These are phyloP conservation scores for Pseudoips prasinana DNA, from an alignment of 2,888 invertebrate genomes.

Conservation along the genomic window DNA sequence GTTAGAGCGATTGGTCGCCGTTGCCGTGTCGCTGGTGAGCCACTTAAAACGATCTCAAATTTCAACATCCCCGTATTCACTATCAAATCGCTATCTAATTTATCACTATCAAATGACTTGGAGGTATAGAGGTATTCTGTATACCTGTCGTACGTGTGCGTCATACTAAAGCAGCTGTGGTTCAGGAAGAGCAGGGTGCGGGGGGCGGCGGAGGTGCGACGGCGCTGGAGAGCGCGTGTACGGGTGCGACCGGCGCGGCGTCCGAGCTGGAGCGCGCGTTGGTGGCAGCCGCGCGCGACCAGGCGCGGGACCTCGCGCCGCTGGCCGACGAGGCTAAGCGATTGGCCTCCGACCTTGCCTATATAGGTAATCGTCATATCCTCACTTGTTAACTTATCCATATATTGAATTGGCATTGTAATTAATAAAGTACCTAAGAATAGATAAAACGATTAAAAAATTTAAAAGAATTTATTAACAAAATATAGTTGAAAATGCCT, in stretches of 20 bases:
- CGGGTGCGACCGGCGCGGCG: slow-evolving; percentile 89
- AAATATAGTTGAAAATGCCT: no score
- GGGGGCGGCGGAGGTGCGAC: slow-evolving; percentile 64
- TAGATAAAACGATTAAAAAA: no score
- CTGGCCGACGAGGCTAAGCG: slow-evolving; percentile 72
- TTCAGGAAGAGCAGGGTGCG: slow-evolving; percentile 69
- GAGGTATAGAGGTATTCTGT: no score
- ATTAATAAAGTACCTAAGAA: no score
- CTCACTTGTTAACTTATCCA: no score
- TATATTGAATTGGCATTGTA: no score
- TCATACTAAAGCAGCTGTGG: no score
- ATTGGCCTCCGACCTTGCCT: slow-evolving; percentile 73
- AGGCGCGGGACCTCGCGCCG: slow-evolving; percentile 70
- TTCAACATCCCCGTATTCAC: no score
- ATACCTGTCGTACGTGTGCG: no score
- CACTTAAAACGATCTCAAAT: background rate
- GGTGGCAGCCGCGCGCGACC: slow-evolving; percentile 83
- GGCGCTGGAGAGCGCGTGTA: slow-evolving; percentile 81
- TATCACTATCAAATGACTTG: no score
- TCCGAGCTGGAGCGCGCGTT: slow-evolving; percentile 91
- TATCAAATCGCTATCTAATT: no score
- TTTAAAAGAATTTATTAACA: no score
- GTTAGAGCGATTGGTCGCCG: slow-evolving; percentile 93
- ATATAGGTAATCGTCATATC: slow-evolving; percentile 68
- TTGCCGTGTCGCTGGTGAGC: slow-evolving; percentile 90